These are phyloP conservation scores for Micrastur ruficollis DNA, from an alignment of 2,797 vertebrate species.

Conservation along the genomic window DNA sequence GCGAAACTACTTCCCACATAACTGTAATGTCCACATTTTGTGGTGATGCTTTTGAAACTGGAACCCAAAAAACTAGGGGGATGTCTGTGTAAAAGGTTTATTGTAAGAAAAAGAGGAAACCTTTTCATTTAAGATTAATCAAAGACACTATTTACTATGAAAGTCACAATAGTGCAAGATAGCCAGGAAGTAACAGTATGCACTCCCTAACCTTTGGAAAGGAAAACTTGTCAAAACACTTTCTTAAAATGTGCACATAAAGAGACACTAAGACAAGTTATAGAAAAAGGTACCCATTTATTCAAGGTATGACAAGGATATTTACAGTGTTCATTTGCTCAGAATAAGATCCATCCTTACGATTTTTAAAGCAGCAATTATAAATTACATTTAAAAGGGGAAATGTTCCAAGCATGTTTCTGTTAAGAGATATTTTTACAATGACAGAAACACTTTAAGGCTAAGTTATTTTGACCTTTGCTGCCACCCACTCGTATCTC, in stretches of 20 bases:
- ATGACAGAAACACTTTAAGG: constrained; percentile 73
- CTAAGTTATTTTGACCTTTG: constrained; percentile 59
- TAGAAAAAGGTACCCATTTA: constrained; percentile 81
- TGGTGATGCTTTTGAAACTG: not conserved
- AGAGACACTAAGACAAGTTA: constrained; percentile 18
- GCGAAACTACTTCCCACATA: not conserved
- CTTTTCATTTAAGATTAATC: not conserved
- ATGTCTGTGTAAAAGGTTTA: not conserved
- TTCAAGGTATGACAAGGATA: constrained; percentile 81
- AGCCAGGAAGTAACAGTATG: not conserved
- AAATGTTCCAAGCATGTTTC: constrained; percentile 69
- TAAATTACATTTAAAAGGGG: constrained; percentile 69
- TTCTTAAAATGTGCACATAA: not conserved
- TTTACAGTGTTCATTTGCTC: constrained; percentile 75
- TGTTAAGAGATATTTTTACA: constrained; percentile 70
- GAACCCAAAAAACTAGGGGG: not conserved
- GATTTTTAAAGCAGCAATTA: constrained; percentile 69
- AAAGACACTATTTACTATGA: not conserved
- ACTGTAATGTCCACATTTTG: not conserved
- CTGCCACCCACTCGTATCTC: constrained; percentile 33
- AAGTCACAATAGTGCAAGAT: not conserved
- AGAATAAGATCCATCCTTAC: constrained; percentile 56
- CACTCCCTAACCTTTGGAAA: not conserved
- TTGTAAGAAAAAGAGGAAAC: not conserved
- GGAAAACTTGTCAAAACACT: not conserved